Evolutionary conservation across 2,888 invertebrate genomes (phyloP).

Genomic region (Clunio marinus): DNA sequence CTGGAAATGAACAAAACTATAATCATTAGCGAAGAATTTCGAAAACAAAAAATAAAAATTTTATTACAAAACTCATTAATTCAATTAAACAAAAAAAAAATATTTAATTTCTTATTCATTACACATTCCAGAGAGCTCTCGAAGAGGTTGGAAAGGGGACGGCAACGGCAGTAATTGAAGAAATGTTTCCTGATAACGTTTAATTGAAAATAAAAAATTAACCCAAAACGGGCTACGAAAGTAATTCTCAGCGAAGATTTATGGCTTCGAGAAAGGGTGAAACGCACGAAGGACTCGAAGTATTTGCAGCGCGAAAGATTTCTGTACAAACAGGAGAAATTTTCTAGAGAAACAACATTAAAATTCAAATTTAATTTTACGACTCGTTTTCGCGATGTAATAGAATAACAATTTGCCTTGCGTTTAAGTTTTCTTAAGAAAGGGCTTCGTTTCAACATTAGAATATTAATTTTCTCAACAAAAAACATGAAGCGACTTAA

Average conservation of each 20-base stretch:
- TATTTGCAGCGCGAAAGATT: constrained; percentile 6
- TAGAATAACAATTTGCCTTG: neutral
- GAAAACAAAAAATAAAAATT: neutral
- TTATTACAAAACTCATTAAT: neutral
- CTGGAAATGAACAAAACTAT: neutral
- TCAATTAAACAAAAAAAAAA: constrained; percentile 3
- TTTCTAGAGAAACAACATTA: constrained; percentile 18
- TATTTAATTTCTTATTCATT: neutral
- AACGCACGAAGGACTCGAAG: constrained; percentile 3
- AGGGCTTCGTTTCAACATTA: neutral
- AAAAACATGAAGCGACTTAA: neutral
- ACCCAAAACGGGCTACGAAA: constrained; percentile 4
- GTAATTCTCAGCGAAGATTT: constrained; percentile 22
- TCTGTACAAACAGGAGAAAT: too few relatives aligned
- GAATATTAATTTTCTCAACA: neutral
- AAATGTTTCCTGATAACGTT: constrained; percentile 12
- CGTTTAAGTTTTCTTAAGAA: neutral
- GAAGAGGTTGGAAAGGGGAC: too few relatives aligned
- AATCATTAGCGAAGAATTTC: neutral
- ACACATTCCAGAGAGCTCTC: neutral
- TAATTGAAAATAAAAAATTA: constrained; percentile 31
- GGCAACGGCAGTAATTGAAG: constrained; percentile 2
- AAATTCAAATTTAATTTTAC: constrained; percentile 23
- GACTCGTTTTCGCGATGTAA: constrained; percentile 7
- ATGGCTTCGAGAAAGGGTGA: constrained; percentile 25